Conservation (phyloP, 2,113 vertebrate species). For the Perca flavescens region DNA sequence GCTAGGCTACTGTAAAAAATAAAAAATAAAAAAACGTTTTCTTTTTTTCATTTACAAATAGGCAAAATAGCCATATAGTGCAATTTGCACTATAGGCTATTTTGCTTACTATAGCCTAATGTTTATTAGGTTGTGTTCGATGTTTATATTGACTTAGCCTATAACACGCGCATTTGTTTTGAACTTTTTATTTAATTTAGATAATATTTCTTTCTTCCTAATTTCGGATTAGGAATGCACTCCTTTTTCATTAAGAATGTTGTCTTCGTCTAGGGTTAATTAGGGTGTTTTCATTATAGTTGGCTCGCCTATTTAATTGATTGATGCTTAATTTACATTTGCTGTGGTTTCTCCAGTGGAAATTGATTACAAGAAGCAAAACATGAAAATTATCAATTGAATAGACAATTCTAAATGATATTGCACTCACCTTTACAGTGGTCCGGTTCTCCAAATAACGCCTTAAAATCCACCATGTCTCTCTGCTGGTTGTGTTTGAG, state of each 20-base stretch:
- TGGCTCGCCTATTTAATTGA: background rate
- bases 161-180: background rate
- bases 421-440: conserved; percentile 68
- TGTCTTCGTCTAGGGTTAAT: no score
- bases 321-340: background rate
- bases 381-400: background rate
- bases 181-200: background rate
- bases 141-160: background rate
- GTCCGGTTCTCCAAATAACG: conserved; percentile 64
- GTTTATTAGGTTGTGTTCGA: background rate
- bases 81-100: no score
- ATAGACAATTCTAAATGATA: background rate
- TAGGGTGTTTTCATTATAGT: background rate
- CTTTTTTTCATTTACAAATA: no score
- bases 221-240: background rate
- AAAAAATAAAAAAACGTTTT: no score
- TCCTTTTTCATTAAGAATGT: background rate
- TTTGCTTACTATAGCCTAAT: background rate
- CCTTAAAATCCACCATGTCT: conserved; percentile 64
- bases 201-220: background rate
- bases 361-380: background rate
- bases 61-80: no score
- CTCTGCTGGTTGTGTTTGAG: conserved; percentile 59
- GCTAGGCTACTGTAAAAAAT: no score
- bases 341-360: background rate